Conservation (phyloP, 2,113 vertebrate species). For the Galeopterus variegatus region DNA sequence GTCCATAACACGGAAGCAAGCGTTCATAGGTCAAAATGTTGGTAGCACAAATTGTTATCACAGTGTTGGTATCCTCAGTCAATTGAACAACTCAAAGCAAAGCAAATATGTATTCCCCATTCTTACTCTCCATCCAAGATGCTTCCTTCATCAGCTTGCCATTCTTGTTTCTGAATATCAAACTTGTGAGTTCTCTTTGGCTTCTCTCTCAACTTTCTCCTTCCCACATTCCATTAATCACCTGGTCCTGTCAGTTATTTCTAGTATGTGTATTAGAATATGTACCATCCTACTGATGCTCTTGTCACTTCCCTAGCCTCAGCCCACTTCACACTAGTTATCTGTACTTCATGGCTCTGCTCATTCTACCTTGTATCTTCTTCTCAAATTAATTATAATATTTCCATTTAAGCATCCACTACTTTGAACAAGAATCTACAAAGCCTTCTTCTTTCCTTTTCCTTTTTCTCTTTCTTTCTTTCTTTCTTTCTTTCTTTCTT, state of each 20-base stretch:
- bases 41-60: not conserved
- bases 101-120: not conserved
- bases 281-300: not conserved
- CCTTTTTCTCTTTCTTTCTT: no score
- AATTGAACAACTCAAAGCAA: not conserved
- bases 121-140: not conserved
- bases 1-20: not conserved
- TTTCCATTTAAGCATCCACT: not conserved
- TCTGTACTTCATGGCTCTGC: not conserved
- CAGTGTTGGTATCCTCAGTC: not conserved
- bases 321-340: not conserved
- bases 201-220: constrained; percentile 27
- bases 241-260: constrained; percentile 17
- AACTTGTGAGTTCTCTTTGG: not conserved
- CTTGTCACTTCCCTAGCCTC: not conserved
- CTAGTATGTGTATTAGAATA: not conserved
- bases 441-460: not conserved
- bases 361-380: not conserved
- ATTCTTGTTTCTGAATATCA: not conserved
- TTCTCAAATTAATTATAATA: constrained; percentile 17
- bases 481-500: no score
- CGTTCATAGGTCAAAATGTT: not conserved
- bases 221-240: constrained; percentile 51
- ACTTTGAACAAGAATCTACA: not conserved
- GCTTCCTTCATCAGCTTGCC: not conserved